Evolutionary conservation across 2,113 vertebrate species (phyloP).

Genomic region (Pyrgilauda ruficollis): DNA sequence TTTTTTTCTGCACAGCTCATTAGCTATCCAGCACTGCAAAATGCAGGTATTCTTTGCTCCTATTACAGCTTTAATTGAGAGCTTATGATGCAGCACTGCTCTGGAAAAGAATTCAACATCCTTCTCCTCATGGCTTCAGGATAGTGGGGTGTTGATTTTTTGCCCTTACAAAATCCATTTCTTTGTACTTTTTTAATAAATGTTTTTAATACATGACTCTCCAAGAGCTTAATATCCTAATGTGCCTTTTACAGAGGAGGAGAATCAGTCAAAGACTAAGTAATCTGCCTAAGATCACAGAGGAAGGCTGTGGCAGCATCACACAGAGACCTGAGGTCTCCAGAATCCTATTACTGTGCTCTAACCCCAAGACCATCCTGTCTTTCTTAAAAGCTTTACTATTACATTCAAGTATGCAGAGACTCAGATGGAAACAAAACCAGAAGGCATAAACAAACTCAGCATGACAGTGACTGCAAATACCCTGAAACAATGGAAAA

Average conservation of each 20-base stretch:
- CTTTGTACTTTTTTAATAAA: neutral
- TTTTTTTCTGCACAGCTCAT: slow-evolving; percentile 20
- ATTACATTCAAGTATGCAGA: neutral
- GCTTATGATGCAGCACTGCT: neutral
- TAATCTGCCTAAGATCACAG: slow-evolving; percentile 37
- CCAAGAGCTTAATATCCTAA: slow-evolving; percentile 29
- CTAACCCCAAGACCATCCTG: slow-evolving; percentile 11
- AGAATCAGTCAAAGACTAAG: slow-evolving; percentile 33
- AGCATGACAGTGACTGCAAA: neutral
- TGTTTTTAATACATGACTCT: neutral
- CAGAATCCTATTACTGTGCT: slow-evolving; percentile 39
- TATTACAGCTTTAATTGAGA: slow-evolving; percentile 10
- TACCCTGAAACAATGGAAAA: neutral
- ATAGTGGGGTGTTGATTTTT: neutral
- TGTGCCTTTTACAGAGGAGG: slow-evolving; percentile 21
- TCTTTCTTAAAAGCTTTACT: slow-evolving; percentile 37
- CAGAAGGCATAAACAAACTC: neutral
- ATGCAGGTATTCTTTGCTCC: neutral
- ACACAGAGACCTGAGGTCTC: slow-evolving; percentile 15
- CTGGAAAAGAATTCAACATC: neutral
- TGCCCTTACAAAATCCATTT: neutral
- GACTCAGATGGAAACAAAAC: neutral
- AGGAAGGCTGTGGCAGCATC: slow-evolving; percentile 20
- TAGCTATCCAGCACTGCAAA: slow-evolving; percentile 1
- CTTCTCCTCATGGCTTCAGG: neutral